phyloP scores from a whole-genome alignment of 2,797 vertebrate species.

The Chloroceryle inda region DNA sequence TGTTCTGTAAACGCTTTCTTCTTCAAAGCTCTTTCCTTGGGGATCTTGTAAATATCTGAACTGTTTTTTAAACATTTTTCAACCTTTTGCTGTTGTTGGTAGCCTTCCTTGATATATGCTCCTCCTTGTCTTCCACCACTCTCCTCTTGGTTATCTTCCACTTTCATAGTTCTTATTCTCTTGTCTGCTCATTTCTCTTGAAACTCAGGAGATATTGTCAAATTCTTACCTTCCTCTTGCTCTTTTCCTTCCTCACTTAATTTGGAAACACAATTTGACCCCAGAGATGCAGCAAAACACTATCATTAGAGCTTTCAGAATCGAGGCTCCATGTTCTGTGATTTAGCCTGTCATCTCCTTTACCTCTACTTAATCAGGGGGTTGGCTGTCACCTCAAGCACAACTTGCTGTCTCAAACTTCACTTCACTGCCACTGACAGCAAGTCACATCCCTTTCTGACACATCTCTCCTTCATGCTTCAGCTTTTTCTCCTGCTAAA shows the following conservation, averaged over 20 bases:
- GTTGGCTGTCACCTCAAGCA: not conserved
- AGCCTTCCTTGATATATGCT: not conserved
- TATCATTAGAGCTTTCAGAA: not conserved
- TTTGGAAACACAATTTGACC: not conserved
- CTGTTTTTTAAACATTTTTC: not conserved
- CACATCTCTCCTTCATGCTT: not conserved
- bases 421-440: not conserved
- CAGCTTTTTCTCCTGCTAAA: not conserved
- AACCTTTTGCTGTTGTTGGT: not conserved
- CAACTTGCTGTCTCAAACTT: not conserved
- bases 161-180: not conserved
- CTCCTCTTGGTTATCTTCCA: not conserved
- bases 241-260: not conserved
- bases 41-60: not conserved
- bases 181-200: not conserved
- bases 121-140: not conserved
- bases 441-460: not conserved
- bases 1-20: not conserved
- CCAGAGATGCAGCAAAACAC: not conserved
- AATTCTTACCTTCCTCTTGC: not conserved
- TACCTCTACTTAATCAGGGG: not conserved
- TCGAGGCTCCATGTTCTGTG: not conserved
- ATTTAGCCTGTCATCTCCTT: not conserved
- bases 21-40: not conserved
- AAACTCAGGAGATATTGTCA: not conserved